phyloP scores from a whole-genome alignment of 1,140 invertebrate genomes.

The Helicoverpa zea region DNA sequence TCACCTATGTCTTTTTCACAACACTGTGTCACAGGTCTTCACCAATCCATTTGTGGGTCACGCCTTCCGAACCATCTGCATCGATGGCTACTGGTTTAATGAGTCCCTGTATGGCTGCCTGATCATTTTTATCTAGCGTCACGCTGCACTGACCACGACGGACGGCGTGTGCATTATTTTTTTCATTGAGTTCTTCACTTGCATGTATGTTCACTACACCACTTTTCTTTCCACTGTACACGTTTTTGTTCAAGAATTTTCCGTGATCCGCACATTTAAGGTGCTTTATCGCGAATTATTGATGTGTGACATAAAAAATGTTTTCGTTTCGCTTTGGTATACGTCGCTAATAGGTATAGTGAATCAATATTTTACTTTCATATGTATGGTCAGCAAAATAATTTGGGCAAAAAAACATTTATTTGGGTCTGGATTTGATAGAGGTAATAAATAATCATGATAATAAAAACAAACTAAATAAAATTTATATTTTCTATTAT shows the following conservation, averaged over 20 bases:
- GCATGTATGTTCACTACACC: constrained; percentile 68
- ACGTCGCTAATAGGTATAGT: constrained; percentile 67
- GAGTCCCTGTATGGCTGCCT: constrained; percentile 65
- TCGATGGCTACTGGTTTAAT: constrained; percentile 79
- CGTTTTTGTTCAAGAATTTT: constrained; percentile 61
- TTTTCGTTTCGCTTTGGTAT: constrained; percentile 59
- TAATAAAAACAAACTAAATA: no score
- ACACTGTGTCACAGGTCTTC: constrained; percentile 70
- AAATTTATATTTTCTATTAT: no score
- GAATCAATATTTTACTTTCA: constrained; percentile 80
- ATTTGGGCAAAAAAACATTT: background rate
- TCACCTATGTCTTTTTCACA: constrained; percentile 74
- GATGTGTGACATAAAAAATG: constrained; percentile 55
- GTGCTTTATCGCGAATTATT: constrained; percentile 63
- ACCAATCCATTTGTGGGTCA: constrained; percentile 84
- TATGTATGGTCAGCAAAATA: constrained; percentile 58
- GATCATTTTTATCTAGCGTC: constrained; percentile 84
- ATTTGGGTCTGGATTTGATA: background rate
- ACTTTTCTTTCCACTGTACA: constrained; percentile 74
- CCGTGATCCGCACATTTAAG: constrained; percentile 62
- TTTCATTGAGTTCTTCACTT: constrained; percentile 63
- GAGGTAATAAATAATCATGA: no score
- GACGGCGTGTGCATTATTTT: constrained; percentile 72
- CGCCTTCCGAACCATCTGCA: constrained; percentile 69
- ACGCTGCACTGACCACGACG: constrained; percentile 72